These are phyloP conservation scores for Drosophila azteca DNA, from an alignment of 1,140 invertebrate species.

Conservation along the genomic window DNA sequence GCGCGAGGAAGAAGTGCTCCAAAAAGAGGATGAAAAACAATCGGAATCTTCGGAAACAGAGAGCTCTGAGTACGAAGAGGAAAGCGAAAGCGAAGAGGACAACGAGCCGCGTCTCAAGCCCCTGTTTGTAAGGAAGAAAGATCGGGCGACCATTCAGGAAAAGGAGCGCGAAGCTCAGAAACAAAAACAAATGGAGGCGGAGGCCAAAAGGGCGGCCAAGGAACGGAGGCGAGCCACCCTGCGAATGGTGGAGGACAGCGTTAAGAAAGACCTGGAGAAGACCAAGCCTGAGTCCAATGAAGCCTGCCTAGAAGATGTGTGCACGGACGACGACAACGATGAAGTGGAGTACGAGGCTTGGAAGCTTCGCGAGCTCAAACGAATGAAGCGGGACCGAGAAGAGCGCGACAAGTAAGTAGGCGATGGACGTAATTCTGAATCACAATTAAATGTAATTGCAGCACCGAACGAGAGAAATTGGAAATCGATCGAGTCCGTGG, in stretches of 20 bases:
- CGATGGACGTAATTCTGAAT: background rate
- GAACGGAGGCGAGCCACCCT: constrained; percentile 93
- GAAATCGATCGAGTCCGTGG: constrained; percentile 96
- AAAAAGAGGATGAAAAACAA: constrained; percentile 89
- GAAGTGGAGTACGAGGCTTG: constrained; percentile 99
- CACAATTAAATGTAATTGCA: constrained; percentile 65
- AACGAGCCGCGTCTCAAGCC: constrained; percentile 94
- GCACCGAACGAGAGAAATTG: constrained; percentile 92
- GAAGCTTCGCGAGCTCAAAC: constrained; percentile 98
- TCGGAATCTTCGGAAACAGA: constrained; percentile 91
- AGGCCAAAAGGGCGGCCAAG: constrained; percentile 91
- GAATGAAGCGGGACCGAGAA: constrained; percentile 97
- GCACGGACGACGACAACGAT: constrained; percentile 99
- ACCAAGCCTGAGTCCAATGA: constrained; percentile 86
- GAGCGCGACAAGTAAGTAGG: constrained; percentile 93
- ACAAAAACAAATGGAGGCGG: constrained; percentile 92
- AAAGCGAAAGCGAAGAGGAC: constrained; percentile 88
- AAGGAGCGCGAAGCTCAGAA: constrained; percentile 94
- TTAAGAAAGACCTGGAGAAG: constrained; percentile 89
- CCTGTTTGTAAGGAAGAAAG: constrained; percentile 97
- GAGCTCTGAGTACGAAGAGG: constrained; percentile 88
- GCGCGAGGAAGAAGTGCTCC: constrained; percentile 86
- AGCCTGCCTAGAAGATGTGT: constrained; percentile 92
- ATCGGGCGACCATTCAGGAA: constrained; percentile 97
- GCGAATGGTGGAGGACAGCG: constrained; percentile 94